phyloP scores from a whole-genome alignment of 37 sponge, comb jelly and placozoan genomes.

The Oscarella lobularis region DNA sequence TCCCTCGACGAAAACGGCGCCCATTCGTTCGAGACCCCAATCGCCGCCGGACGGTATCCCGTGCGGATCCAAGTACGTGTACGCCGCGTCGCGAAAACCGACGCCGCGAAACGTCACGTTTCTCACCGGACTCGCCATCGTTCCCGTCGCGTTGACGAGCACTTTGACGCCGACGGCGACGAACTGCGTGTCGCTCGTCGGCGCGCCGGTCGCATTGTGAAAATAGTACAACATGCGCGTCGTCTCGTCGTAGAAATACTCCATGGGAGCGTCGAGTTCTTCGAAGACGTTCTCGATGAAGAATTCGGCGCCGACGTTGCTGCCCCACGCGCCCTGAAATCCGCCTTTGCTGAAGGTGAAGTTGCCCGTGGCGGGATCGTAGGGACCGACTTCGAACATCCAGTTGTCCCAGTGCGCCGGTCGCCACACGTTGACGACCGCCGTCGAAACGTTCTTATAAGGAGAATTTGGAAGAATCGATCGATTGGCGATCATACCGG shows the following conservation, averaged over 20 bases:
- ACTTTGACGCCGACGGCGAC: background rate
- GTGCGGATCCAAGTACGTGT: constrained; percentile 11
- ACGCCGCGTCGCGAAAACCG: background rate
- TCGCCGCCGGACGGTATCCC: constrained; percentile 9
- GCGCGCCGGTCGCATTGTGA: background rate
- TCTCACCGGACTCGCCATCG: background rate
- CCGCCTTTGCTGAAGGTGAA: background rate
- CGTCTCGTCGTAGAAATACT: constrained; percentile 12
- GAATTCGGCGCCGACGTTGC: background rate
- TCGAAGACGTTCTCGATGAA: background rate
- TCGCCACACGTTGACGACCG: background rate
- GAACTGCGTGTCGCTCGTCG: background rate
- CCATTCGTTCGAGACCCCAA: background rate
- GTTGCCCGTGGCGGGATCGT: background rate
- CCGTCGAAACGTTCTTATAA: background rate
- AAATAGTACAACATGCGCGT: constrained; percentile 2
- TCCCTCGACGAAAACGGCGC: background rate
- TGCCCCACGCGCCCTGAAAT: background rate
- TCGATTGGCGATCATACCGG: constrained; percentile 12
- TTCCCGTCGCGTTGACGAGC: background rate
- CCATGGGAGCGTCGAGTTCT: background rate
- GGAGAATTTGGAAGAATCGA: constrained; percentile 10
- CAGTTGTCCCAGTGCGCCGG: background rate
- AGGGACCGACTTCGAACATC: background rate
- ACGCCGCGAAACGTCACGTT: background rate